Evolutionary conservation across 2,888 invertebrate genomes (phyloP).

Genomic region (Synergus japonicus): DNA sequence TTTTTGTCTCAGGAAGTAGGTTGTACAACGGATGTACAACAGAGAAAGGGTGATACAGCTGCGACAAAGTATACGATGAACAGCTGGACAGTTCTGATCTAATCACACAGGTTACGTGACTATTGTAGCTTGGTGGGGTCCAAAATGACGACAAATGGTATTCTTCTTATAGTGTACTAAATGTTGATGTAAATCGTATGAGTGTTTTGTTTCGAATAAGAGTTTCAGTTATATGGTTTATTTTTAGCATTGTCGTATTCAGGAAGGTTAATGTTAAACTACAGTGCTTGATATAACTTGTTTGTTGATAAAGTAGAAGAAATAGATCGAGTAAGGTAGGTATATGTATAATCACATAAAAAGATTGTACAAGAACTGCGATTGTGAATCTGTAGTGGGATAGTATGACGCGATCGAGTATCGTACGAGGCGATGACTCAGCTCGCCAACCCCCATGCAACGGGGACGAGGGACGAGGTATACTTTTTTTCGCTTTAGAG

Average conservation of each 20-base stretch:
- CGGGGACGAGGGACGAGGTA: constrained; percentile 58
- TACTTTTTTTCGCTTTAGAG: constrained; percentile 58
- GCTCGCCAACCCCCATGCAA: constrained; percentile 63
- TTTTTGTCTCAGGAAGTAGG: constrained; percentile 24
- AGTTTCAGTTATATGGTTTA: background rate
- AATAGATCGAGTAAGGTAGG: background rate
- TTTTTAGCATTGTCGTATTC: background rate
- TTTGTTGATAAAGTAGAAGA: background rate
- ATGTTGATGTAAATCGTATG: constrained; percentile 6
- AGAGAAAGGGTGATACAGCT: constrained; percentile 2
- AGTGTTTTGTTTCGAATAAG: background rate
- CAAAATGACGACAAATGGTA: background rate
- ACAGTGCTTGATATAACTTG: background rate
- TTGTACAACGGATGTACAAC: constrained; percentile 1
- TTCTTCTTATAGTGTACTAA: background rate
- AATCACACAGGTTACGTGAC: constrained; percentile 10
- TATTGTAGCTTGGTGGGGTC: background rate
- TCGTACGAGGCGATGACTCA: constrained; percentile 71
- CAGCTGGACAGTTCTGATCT: background rate
- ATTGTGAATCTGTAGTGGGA: constrained; percentile 35
- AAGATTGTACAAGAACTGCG: constrained; percentile 37
- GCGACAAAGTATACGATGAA: constrained; percentile 22
- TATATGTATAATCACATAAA: background rate
- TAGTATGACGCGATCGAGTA: constrained; percentile 70
- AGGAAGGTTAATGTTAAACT: background rate